Conservation (phyloP, 1,140 invertebrate species). For the Drosophila ambigua region DNA sequence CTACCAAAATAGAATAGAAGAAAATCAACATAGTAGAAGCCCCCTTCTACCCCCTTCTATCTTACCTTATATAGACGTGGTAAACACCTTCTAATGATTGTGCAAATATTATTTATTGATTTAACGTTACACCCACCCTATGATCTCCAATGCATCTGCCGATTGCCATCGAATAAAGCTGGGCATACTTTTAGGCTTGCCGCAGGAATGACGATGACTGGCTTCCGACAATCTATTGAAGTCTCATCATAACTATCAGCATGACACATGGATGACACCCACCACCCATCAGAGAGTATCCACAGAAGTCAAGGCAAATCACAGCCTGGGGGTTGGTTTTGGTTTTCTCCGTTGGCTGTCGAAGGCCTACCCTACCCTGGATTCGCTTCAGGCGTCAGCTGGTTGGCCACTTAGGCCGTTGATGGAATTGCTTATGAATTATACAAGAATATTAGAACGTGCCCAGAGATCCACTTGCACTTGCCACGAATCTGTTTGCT, state of each 20-base stretch:
- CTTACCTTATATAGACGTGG: no score
- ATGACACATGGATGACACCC: background rate
- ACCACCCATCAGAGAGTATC: constrained; percentile 1
- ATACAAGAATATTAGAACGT: constrained; percentile 83
- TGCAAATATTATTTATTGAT: no score
- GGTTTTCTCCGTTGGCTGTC: constrained; percentile 5
- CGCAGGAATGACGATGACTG: background rate
- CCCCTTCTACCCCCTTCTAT: no score
- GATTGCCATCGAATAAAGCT: no score
- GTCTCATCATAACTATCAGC: no score
- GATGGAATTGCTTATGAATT: constrained; percentile 84
- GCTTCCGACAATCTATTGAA: background rate
- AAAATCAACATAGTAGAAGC: no score
- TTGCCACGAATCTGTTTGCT: constrained; percentile 9
- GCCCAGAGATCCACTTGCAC: constrained; percentile 45
- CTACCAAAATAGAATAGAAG: background rate
- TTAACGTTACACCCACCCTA: no score
- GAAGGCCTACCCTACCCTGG: constrained; percentile 14
- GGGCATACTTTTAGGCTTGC: background rate
- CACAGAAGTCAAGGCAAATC: constrained; percentile 1
- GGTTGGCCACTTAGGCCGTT: constrained; percentile 82
- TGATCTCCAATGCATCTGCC: no score
- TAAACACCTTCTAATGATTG: no score
- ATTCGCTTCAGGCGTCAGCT: constrained; percentile 74
- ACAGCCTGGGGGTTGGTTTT: constrained; percentile 19